Conservation (phyloP, 2,797 vertebrate genomes). For the Carcharodon carcharias region DNA sequence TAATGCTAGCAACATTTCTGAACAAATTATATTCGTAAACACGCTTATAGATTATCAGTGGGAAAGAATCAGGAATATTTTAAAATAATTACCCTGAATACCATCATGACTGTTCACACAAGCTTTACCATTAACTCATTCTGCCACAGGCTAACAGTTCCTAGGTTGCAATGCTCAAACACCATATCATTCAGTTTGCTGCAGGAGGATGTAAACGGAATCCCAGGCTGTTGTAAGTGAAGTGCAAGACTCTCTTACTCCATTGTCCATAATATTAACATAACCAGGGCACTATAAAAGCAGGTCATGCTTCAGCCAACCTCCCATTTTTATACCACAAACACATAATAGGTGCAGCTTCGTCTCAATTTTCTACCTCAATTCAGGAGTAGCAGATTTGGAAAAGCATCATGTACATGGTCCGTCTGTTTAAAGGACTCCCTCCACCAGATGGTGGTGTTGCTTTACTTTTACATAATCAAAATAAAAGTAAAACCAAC, state of each 20-base stretch:
- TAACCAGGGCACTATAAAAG: background rate
- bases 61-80: background rate
- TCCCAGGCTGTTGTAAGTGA: background rate
- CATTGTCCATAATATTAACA: background rate
- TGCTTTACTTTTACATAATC: background rate
- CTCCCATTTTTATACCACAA: background rate
- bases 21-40: background rate
- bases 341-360: background rate
- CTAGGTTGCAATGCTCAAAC: background rate
- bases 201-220: background rate
- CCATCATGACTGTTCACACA: background rate
- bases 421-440: background rate
- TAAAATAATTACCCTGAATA: background rate
- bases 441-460: background rate
- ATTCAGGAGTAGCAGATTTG: background rate
- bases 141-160: background rate
- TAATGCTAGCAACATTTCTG: background rate
- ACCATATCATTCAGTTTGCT: background rate
- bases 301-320: background rate
- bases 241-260: background rate
- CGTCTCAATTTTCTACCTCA: background rate
- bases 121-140: background rate
- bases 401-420: background rate
- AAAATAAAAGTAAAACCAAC: background rate
- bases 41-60: background rate